Percentiles rank a stretch among this genome's conserved stretches.
phyloP scores from a whole-genome alignment of 2,888 invertebrate genomes.

The Yponomeuta malinellus region DNA sequence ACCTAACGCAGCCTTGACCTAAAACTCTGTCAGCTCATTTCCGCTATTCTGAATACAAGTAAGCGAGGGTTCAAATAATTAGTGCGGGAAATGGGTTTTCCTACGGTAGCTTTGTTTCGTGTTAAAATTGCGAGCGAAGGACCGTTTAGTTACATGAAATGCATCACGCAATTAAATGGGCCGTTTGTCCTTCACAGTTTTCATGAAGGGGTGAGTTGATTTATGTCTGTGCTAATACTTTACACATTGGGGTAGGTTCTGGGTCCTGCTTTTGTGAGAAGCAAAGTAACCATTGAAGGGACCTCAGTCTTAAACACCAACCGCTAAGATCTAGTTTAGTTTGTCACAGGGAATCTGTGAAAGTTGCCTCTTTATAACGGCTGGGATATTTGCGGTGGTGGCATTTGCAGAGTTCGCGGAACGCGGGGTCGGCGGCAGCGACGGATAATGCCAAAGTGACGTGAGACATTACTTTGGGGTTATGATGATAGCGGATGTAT shows the following conservation, averaged over 20 bases:
- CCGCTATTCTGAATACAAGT: background rate
- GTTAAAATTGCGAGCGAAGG: background rate
- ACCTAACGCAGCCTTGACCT: background rate
- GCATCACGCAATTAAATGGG: background rate
- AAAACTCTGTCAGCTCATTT: background rate
- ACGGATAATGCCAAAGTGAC: conserved; percentile 30
- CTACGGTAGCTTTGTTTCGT: background rate
- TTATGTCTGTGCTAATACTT: conserved; percentile 58
- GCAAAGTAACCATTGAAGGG: conserved; percentile 25
- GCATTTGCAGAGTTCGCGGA: conserved; percentile 32
- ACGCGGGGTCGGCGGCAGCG: conserved; percentile 21
- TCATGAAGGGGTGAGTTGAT: conserved; percentile 42
- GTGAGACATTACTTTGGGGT: conserved; percentile 22
- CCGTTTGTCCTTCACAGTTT: conserved; percentile 33
- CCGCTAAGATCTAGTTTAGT: background rate
- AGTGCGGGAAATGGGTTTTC: background rate
- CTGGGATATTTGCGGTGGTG: conserved; percentile 36
- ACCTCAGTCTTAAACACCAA: background rate
- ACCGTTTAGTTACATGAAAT: background rate
- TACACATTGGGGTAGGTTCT: conserved; percentile 59
- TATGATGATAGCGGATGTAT: background rate
- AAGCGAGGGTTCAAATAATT: background rate
- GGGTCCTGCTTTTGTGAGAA: conserved; percentile 39
- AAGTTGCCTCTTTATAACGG: conserved; percentile 26
- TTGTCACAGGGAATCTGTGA: background rate